These are phyloP conservation scores for Oppia nitens DNA, from an alignment of 1,140 invertebrate genomes.

Conservation along the genomic window DNA sequence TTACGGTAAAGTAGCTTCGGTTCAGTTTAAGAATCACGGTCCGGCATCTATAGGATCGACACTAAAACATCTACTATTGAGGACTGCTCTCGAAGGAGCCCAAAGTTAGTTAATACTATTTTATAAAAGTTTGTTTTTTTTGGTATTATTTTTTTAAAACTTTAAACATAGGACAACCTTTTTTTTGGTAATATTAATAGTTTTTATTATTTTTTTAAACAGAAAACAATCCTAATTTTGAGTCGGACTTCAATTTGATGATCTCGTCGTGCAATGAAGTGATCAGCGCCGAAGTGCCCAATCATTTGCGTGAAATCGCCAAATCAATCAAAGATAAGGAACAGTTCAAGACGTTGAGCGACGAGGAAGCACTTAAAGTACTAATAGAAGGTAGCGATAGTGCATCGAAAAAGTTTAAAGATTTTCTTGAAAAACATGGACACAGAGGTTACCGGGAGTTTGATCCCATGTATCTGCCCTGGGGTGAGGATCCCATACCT, in stretches of 20 bases:
- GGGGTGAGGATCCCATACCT: conserved; percentile 41
- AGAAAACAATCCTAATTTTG: conserved; percentile 25
- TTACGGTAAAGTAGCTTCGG: neutral
- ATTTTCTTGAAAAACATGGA: conserved; percentile 49
- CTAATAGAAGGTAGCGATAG: conserved; percentile 19
- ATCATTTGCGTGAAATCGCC: conserved; percentile 13
- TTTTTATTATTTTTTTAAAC: too few relatives aligned
- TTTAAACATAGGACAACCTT: neutral
- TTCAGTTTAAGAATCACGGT: neutral
- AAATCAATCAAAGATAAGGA: conserved; percentile 1
- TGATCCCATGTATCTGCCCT: conserved; percentile 45
- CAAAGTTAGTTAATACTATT: neutral
- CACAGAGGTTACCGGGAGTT: conserved; percentile 56
- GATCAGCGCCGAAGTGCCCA: conserved; percentile 47
- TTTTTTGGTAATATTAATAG: too few relatives aligned
- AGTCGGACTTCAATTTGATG: conserved; percentile 41
- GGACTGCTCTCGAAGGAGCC: neutral
- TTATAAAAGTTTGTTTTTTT: neutral
- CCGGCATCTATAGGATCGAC: neutral
- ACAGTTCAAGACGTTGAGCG: neutral
- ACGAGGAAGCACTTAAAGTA: conserved; percentile 5
- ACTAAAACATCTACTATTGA: neutral
- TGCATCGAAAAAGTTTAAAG: conserved; percentile 33
- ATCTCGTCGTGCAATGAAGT: conserved; percentile 45
- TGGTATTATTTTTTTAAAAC: neutral